A percentile compares a stretch with the other conserved stretches of the same genome.
Conservation (phyloP, 2,113 vertebrate genomes). For the Hydropotes inermis region DNA sequence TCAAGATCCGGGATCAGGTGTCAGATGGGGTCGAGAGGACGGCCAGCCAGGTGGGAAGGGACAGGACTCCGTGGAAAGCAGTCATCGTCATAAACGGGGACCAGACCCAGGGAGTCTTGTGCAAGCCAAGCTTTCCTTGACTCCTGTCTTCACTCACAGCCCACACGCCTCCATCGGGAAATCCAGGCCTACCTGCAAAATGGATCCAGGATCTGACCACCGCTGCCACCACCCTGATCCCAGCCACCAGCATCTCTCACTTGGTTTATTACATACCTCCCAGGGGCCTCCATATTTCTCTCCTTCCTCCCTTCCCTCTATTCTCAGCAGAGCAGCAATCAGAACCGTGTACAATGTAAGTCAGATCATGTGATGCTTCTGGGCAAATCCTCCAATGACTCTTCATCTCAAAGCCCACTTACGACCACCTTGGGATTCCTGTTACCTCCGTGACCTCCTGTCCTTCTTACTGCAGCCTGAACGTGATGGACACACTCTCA, state of each 20-base stretch:
- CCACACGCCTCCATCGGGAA: not conserved
- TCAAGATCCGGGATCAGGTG: not conserved
- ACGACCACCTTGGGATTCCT: not conserved
- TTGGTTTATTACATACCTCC: not conserved
- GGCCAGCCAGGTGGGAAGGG: not conserved
- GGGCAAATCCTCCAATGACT: not conserved
- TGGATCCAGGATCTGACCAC: not conserved
- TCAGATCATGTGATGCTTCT: not conserved
- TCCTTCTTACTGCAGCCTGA: not conserved
- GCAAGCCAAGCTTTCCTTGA: not conserved
- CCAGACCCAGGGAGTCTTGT: not conserved
- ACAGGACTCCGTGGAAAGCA: rapidly evolving
- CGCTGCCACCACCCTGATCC: not conserved
- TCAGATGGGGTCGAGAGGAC: not conserved
- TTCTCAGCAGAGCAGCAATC: not conserved
- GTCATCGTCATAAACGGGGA: not conserved
- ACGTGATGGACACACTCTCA: not conserved
- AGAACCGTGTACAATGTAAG: not conserved
- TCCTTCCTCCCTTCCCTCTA: not conserved
- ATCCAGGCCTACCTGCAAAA: not conserved
- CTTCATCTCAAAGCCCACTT: not conserved
- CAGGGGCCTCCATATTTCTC: not conserved
- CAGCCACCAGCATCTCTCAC: not conserved
- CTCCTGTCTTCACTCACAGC: not conserved
- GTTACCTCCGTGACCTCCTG: not conserved